Evolutionary conservation across 1,140 invertebrate species (phyloP).

Genomic region (Leptinotarsa undecemlineata): DNA sequence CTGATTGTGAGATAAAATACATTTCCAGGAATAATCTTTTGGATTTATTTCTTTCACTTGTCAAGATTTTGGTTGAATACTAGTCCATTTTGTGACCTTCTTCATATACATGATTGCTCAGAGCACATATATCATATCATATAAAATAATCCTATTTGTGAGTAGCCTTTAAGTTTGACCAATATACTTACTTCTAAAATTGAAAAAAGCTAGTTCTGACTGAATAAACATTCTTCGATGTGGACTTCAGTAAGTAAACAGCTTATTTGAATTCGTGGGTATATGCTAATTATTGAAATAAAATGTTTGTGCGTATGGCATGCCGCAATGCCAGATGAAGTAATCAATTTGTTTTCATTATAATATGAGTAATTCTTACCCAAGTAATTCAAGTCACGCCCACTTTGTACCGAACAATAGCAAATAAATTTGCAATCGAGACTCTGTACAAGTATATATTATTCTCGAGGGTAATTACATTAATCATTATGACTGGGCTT

Average conservation of each 20-base stretch:
- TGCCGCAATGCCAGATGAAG: background rate
- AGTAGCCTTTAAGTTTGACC: too few relatives aligned
- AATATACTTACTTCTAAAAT: too few relatives aligned
- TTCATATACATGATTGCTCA: too few relatives aligned
- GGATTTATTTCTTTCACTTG: too few relatives aligned
- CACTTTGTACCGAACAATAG: background rate
- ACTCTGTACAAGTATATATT: background rate
- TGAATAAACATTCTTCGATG: too few relatives aligned
- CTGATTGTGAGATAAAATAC: too few relatives aligned
- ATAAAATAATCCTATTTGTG: too few relatives aligned
- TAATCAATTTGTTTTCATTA: constrained; percentile 19
- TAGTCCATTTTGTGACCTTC: too few relatives aligned
- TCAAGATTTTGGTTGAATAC: too few relatives aligned
- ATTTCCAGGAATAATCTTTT: too few relatives aligned
- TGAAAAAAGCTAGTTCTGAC: too few relatives aligned
- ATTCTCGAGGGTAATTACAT: background rate
- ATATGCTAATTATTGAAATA: background rate
- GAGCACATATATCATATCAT: too few relatives aligned
- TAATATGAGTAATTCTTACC: constrained; percentile 10
- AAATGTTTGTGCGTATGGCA: constrained; percentile 3
- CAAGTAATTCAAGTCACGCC: constrained; percentile 9
- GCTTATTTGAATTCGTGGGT: background rate
- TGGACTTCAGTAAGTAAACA: background rate
- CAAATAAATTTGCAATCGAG: constrained; percentile 16
- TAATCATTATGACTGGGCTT: background rate